A percentile compares a stretch with the other conserved stretches of the same genome.
Evolutionary conservation across 2,888 invertebrate species (phyloP).

Genomic region (Geophilus truncorum): DNA sequence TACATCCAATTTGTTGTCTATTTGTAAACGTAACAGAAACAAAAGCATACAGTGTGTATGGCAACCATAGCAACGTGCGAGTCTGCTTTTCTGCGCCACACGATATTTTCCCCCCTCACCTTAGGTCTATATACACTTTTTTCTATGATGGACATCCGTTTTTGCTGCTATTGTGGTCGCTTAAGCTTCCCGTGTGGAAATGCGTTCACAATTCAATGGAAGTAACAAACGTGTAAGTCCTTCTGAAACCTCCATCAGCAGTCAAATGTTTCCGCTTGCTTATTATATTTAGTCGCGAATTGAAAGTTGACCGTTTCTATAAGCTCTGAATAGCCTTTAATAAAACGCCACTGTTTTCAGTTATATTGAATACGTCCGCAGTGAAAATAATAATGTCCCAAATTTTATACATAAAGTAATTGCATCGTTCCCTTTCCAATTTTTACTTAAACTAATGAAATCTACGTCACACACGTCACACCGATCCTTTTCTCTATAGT

Average conservation of each 20-base stretch:
- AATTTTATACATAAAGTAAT: too few species aligned
- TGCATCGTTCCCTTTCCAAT: too few species aligned
- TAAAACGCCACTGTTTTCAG: neutral
- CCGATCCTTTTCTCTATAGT: too few species aligned
- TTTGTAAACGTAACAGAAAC: neutral
- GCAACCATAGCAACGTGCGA: neutral
- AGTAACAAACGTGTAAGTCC: slow-evolving; percentile 10
- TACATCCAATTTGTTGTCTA: neutral
- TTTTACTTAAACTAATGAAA: too few species aligned
- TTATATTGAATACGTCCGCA: too few species aligned
- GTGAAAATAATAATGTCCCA: too few species aligned
- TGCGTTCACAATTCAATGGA: slow-evolving; percentile 27
- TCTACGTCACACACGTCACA: too few species aligned
- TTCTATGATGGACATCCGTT: slow-evolving; percentile 19
- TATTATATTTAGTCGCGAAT: neutral
- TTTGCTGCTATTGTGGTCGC: slow-evolving; percentile 23
- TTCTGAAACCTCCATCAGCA: neutral
- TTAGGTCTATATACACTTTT: neutral
- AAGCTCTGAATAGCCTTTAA: neutral
- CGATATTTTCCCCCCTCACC: neutral
- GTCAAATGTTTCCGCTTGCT: neutral
- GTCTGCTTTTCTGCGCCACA: neutral
- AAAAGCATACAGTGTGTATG: neutral
- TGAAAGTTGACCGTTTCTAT: neutral
- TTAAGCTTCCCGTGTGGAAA: slow-evolving; percentile 27